Conservation (phyloP, 2,797 vertebrate species). For the Pangasius macronema region DNA sequence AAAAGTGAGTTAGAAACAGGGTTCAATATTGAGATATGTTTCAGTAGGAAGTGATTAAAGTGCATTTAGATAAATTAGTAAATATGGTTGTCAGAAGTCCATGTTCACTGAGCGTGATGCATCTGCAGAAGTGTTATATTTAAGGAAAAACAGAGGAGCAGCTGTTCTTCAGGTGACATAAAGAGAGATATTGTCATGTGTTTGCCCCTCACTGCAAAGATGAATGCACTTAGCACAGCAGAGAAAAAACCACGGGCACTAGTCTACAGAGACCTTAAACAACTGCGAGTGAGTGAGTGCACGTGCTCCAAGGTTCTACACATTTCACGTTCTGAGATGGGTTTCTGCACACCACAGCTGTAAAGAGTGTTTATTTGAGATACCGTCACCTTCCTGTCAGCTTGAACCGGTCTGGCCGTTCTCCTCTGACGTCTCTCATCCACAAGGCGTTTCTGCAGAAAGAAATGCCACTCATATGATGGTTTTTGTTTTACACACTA, state of each 20-base stretch:
- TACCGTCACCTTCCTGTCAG: neutral
- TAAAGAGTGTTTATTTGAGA: neutral
- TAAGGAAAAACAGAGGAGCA: slow-evolving; percentile 1
- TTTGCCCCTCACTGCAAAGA: neutral
- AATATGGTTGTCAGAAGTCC: neutral
- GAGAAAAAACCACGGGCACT: neutral
- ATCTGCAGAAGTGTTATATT: neutral
- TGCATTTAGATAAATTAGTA: neutral
- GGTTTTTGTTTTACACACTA: neutral
- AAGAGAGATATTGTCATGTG: neutral
- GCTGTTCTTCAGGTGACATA: neutral
- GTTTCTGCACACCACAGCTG: neutral
- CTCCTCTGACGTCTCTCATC: neutral
- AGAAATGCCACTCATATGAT: neutral
- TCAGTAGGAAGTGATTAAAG: neutral
- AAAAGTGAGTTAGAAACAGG: neutral
- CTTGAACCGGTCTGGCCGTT: neutral
- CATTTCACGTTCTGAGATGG: neutral
- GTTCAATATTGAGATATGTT: neutral
- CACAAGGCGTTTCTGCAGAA: neutral
- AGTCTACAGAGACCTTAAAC: no score
- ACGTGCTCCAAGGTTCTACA: neutral
- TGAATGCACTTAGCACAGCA: neutral
- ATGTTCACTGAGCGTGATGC: no score
- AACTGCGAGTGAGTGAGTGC: neutral